Evolutionary conservation across 2,888 invertebrate species (phyloP), one percentile per base, ranked within the genome.

Genomic region (Formica aserva): DNA sequence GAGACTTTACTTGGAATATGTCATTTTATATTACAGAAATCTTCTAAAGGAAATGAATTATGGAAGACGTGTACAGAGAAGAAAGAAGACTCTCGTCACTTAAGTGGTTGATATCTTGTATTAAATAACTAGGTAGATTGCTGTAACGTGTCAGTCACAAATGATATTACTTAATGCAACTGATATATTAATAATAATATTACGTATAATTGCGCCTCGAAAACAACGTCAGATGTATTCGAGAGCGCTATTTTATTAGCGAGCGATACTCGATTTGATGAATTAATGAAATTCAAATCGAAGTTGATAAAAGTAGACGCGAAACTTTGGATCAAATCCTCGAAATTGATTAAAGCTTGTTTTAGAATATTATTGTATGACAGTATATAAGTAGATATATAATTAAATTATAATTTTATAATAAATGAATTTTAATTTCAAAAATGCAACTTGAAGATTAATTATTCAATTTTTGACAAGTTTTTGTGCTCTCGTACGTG

Each of bases 11-110:
- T 85, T 87, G 78, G 76, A 86, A 85, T 83, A 86, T 89, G 76
- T 87, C 87, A 85, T 5, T 41, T 81, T 87, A 87, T 88, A 87
- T 88, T 85, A 85, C 82, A 82, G 74, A 77, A 85, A 87, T 66
- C 80, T 82, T 32, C 38, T 11, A 45, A 62, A 85, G 82, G 82
- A 85, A 84, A 84, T 84, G 83, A 86, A 87, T 87, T 88, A 90
- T 89, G 87, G 88, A 88, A 91, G 85, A 89, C 87, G 88, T 76
- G 82, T 67, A 22, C 41, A 26, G 63, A 74, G 67, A 83, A 72
- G 63, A 48, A 26, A 65, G 18, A 48, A 60, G 5, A 3, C 22
- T 75, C 2, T 32, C 26, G 8, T 63, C 32, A 48, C 15, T 29
- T 22, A 48, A 75, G n/a, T 8, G 62, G 22, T 48, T 0, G 18